phyloP scores from a whole-genome alignment of 2,113 vertebrate genomes.

The Mirza zaza region DNA sequence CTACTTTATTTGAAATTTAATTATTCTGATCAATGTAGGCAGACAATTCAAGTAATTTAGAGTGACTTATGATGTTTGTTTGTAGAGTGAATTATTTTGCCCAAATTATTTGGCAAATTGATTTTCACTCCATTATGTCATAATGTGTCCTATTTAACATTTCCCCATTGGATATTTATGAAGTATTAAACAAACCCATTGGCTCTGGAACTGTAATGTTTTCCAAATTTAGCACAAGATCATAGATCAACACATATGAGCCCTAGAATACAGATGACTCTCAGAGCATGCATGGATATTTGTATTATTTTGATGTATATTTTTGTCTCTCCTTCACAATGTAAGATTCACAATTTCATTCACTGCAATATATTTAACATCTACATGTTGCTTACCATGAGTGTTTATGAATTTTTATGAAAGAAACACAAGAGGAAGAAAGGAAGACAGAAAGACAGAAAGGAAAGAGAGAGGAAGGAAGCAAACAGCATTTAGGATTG shows the following conservation, averaged over 20 bases:
- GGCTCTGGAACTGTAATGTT: neutral
- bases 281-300: neutral
- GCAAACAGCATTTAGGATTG: neutral
- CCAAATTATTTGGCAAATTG: conserved; percentile 28
- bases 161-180: neutral
- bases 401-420: neutral
- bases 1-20: conserved; percentile 27
- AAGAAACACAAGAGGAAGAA: neutral
- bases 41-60: neutral
- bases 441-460: neutral
- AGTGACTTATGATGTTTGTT: conserved; percentile 4
- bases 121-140: conserved; percentile 19
- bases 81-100: conserved; percentile 19
- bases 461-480: neutral
- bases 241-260: neutral
- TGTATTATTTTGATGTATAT: neutral
- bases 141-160: neutral
- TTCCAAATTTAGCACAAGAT: neutral
- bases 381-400: neutral
- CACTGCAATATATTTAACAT: neutral
- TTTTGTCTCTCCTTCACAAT: neutral
- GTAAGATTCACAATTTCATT: neutral
- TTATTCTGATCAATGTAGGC: neutral
- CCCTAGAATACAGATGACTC: neutral
- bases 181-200: neutral